A percentile compares a stretch with the other conserved stretches of the same genome.
Evolutionary conservation across 2,113 vertebrate species (phyloP).

Genomic region (Corythornis madagascariensis): DNA sequence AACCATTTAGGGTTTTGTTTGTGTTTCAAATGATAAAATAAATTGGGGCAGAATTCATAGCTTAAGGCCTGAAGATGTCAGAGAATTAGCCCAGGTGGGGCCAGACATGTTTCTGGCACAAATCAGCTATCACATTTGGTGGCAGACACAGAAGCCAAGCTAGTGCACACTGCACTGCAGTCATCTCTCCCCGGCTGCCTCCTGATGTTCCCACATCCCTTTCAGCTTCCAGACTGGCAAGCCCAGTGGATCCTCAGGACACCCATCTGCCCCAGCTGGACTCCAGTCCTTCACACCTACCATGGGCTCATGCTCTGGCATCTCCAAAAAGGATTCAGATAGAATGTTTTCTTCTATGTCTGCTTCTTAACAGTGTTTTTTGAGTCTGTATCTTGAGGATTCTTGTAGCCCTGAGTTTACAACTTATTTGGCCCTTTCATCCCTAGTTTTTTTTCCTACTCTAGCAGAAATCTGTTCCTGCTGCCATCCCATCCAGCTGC

Average conservation of each 20-base stretch:
- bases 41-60: neutral
- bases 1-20: neutral
- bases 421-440: neutral
- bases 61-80: neutral
- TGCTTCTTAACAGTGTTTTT: neutral
- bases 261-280: neutral
- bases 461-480: neutral
- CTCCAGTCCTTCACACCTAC: neutral
- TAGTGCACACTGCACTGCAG: neutral
- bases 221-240: neutral
- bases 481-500: neutral
- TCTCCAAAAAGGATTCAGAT: neutral
- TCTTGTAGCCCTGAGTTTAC: neutral
- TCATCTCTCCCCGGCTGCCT: no score
- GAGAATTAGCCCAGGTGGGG: neutral
- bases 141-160: neutral
- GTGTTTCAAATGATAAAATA: neutral
- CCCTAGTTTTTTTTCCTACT: fast-evolving
- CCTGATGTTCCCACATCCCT: fast-evolving
- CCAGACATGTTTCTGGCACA: neutral
- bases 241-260: neutral
- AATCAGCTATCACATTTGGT: neutral
- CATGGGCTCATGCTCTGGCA: neutral
- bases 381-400: neutral
- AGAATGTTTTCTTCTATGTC: neutral